These are phyloP conservation scores for Volucella bombylans DNA, from an alignment of 2,888 invertebrate species.

Conservation along the genomic window DNA sequence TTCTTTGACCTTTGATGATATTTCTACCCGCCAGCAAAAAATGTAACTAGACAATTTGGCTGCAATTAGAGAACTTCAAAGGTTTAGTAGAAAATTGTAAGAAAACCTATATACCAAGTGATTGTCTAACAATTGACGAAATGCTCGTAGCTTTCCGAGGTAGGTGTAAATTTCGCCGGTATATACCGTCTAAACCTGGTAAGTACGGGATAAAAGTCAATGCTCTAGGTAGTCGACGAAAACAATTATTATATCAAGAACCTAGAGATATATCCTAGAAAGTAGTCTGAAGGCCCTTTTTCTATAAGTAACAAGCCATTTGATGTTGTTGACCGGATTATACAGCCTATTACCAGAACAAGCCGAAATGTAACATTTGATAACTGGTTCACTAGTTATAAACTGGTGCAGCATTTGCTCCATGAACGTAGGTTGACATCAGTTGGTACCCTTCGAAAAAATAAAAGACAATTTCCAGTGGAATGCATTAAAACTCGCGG, in stretches of 20 bases:
- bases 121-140: conserved; percentile 26
- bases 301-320: conserved; percentile 13
- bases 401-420: too few species aligned
- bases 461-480: conserved; percentile 30
- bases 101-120: conserved; percentile 7
- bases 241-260: conserved; percentile 12
- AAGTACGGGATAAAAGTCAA: too few species aligned
- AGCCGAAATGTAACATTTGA: conserved; percentile 41
- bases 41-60: neutral
- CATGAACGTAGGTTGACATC: conserved; percentile 13
- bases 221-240: neutral
- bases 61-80: neutral
- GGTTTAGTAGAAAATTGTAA: neutral
- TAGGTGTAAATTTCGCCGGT: conserved; percentile 17
- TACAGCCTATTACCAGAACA: conserved; percentile 10
- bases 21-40: neutral
- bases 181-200: neutral
- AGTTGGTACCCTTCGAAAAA: conserved; percentile 53
- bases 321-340: conserved; percentile 34
- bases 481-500: too few species aligned
- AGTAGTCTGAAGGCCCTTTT: conserved; percentile 25
- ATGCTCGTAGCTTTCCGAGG: conserved; percentile 30
- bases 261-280: conserved; percentile 28
- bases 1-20: conserved; percentile 2
- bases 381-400: too few species aligned